Base-by-base conservation (phyloP, 2,797 vertebrate species). In the Sebastes paucispinis region DNA sequence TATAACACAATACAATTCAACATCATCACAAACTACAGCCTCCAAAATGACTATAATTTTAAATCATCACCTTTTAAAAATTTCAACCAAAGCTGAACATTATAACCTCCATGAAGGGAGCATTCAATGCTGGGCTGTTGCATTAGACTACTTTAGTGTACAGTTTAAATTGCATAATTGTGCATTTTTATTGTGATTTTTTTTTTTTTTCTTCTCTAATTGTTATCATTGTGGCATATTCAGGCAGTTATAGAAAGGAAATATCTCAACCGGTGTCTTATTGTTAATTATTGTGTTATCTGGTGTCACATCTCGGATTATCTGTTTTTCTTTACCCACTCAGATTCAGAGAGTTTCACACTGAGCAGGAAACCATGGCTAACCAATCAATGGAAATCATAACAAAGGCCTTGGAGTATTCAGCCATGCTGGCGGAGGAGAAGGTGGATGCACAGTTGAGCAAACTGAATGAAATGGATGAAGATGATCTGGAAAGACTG, bases 401-500 rank as follows among this genome's bases (percentile, higher is more conserved):
- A 70, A 79, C 97, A 0, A 97, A 99, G 91, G 97, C 95, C 70
- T 78, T 99, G 89, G 97, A 99, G 92, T 96, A 98, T 85, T 96
- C 97, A 0, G 91, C 97, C 36, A 96, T 96, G 81, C 67, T 97
- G 82, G 96, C 97, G 63, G 98, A 99, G 89, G 97, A 98, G 76
- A 95, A 97, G 84, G 93, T 99, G 85, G 98, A 99, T 89, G 93
- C 97, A 10, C 95, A 98, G 91, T 68, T 99, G 78, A 95, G 95
- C 70, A 97, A 98, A 90, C 83, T 99, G 69, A 98, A 97, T 39
- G 95, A 96, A 60, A 94, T 98, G 94, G 98, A 98, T 79, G 98
- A 98, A 79, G 98, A 99, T 72, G 98, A 99, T 59, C 87, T 99
- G 83, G 98, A 99, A 64, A 92, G 82, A 69, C 95, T 99, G 83